phyloP scores from a whole-genome alignment of 2,797 vertebrate genomes.

The Halcyon leucocephala region DNA sequence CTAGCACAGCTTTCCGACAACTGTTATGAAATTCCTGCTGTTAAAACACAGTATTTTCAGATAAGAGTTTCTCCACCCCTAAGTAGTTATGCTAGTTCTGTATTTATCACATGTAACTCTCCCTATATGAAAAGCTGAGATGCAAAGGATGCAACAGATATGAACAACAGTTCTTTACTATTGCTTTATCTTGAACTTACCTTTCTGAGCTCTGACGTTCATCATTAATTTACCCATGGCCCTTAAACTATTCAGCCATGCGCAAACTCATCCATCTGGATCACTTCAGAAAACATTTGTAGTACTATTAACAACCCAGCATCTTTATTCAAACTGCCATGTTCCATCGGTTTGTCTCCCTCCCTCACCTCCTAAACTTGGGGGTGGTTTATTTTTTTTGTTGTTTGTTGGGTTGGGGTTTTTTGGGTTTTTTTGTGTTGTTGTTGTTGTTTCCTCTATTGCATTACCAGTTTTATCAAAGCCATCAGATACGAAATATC shows the following conservation, averaged over 20 bases:
- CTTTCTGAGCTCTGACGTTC: not conserved
- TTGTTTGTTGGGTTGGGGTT: rapidly evolving
- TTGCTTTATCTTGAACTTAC: not conserved
- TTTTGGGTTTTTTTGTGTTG: not conserved
- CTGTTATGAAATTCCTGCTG: not conserved
- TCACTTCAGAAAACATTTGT: not conserved
- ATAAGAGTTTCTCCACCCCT: not conserved
- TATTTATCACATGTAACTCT: not conserved
- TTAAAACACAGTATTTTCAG: not conserved
- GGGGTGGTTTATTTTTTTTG: no score
- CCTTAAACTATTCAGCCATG: not conserved
- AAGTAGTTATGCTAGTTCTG: not conserved
- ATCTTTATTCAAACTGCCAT: not conserved
- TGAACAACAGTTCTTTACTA: not conserved
- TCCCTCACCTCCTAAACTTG: not conserved
- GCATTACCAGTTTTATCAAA: not conserved
- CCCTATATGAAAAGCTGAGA: not conserved
- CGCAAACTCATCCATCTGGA: not conserved
- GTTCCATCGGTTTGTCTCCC: not conserved
- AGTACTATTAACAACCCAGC: not conserved
- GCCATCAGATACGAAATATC: not conserved
- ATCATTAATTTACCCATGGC: not conserved
- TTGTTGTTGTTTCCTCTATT: not conserved
- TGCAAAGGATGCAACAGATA: not conserved
- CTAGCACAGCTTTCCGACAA: not conserved